phyloP scores from a whole-genome alignment of 2,113 vertebrate genomes.

The Ameiurus melas region DNA sequence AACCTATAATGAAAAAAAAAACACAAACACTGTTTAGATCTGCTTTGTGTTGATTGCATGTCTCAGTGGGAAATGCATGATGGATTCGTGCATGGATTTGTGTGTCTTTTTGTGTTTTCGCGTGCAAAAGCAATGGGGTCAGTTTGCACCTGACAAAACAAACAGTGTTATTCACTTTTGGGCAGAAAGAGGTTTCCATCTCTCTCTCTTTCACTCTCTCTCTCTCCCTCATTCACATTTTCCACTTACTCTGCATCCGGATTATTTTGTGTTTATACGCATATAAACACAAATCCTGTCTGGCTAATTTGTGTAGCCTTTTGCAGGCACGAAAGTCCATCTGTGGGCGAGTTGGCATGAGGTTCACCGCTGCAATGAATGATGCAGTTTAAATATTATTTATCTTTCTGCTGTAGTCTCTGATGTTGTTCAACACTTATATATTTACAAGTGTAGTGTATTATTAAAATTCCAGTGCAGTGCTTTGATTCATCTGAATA shows the following conservation, averaged over 20 bases:
- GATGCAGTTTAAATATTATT: constrained; percentile 5
- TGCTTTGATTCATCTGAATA: background rate
- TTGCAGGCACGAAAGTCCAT: constrained; percentile 6
- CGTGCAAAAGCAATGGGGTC: constrained; percentile 10
- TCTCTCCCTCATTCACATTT: background rate
- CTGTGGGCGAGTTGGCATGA: background rate
- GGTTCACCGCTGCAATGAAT: background rate
- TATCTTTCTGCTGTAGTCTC: constrained; percentile 1
- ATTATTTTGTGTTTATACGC: constrained; percentile 24
- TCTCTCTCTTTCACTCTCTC: background rate
- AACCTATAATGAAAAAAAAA: background rate
- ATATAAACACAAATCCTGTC: constrained; percentile 19
- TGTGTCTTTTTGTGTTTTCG: constrained; percentile 22
- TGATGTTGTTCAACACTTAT: background rate
- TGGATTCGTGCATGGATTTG: background rate
- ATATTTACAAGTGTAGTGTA: background rate
- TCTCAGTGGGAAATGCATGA: constrained; percentile 8
- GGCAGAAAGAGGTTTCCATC: constrained; percentile 1
- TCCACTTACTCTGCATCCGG: constrained; percentile 3
- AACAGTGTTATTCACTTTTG: constrained; percentile 10
- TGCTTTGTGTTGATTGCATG: background rate
- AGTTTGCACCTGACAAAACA: constrained; percentile 52
- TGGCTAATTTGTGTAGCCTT: constrained; percentile 6
- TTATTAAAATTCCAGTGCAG: background rate
- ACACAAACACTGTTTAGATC: background rate